A percentile compares a stretch with the other conserved stretches of the same genome.
phyloP scores from a whole-genome alignment of 2,888 invertebrate species.

The Drosophila atripex region DNA sequence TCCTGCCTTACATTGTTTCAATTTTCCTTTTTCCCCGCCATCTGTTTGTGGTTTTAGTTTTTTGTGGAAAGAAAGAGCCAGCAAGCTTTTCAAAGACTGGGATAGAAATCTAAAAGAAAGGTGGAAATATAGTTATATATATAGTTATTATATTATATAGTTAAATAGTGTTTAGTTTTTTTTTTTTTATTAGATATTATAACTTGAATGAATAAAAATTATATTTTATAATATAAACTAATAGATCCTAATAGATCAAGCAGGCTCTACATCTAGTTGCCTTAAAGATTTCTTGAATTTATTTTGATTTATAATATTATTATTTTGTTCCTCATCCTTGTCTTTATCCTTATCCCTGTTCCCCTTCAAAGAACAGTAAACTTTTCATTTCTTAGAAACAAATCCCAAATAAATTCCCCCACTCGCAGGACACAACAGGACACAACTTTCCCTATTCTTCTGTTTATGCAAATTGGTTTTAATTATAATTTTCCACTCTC shows the following conservation, averaged over 20 bases:
- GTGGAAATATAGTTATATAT: too few species aligned
- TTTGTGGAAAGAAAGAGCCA: not conserved
- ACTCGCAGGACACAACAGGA: slow-evolving; percentile 6
- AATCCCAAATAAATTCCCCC: slow-evolving; percentile 23
- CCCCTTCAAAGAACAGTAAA: slow-evolving; percentile 17
- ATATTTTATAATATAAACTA: too few species aligned
- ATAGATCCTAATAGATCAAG: too few species aligned
- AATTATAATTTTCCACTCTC: slow-evolving; percentile 64
- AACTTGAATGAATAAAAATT: too few species aligned
- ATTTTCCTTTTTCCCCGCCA: slow-evolving; percentile 23
- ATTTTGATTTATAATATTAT: not conserved
- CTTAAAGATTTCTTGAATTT: not conserved
- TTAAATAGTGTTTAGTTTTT: not conserved
- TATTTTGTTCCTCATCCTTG: not conserved
- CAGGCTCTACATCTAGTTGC: too few species aligned
- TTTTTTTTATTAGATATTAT: too few species aligned
- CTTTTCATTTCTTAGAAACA: slow-evolving; percentile 14
- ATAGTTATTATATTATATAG: too few species aligned
- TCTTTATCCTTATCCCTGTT: slow-evolving; percentile 1
- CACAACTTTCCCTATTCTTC: slow-evolving; percentile 29
- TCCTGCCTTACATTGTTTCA: slow-evolving; percentile 31
- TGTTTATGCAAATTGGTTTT: slow-evolving; percentile 75
- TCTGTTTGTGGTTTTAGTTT: not conserved
- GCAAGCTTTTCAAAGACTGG: not conserved
- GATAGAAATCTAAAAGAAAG: slow-evolving; percentile 2